Base-by-base conservation (phyloP, 2,113 vertebrate species). In the Archilochus colubris region DNA sequence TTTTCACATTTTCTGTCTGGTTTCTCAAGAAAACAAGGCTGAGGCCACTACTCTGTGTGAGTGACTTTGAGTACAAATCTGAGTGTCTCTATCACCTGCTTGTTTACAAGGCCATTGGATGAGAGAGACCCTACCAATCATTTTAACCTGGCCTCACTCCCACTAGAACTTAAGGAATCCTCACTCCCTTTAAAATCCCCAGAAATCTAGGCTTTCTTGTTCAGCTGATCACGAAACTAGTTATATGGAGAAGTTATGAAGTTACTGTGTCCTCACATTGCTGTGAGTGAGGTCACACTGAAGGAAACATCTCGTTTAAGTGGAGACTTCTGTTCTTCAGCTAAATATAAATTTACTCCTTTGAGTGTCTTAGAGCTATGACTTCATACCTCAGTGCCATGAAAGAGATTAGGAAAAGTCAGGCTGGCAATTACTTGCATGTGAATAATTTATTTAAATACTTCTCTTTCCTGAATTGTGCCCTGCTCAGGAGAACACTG, bases 371-470 rank as follows among this genome's bases (percentile, higher is more conserved):
- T 80, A 80, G 62, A 89, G 67, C 36, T 72, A 59, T 72, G 33
- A 74, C 19, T 78, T 95, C 88, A 58, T 89, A 88, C 55, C 46
- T 80, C 63, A 73, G 55, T 66, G 59, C 33, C 3, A 0, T 61
- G 89, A 92, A 96, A 82, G 93, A 84, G 74, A 89, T 67, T 43
- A 67, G 55, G 78, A 94, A 67, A 95, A 91, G 33, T 87, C 57
- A 66, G 66, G 43, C 62, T 87, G 50, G 50, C 44, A 91, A 85
- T 79, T 84, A 79, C 46, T 89, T 95, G 30, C 85, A 55, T 82
- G 62, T 64, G 82, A 91, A 96, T 91, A 95, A 89, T 89, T 91
- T 92, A 82, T 93, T 93, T 57, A 87, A 62, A 61, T 50, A 76
- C 54, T 82, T 92, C 69, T 8, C 31, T 86, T 79, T 57, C 0